A percentile compares a stretch with the other conserved stretches of the same genome.
These are phyloP conservation scores for Steatocranus sp. DNA, from an alignment of 2,797 vertebrate genomes.

Conservation along the genomic window DNA sequence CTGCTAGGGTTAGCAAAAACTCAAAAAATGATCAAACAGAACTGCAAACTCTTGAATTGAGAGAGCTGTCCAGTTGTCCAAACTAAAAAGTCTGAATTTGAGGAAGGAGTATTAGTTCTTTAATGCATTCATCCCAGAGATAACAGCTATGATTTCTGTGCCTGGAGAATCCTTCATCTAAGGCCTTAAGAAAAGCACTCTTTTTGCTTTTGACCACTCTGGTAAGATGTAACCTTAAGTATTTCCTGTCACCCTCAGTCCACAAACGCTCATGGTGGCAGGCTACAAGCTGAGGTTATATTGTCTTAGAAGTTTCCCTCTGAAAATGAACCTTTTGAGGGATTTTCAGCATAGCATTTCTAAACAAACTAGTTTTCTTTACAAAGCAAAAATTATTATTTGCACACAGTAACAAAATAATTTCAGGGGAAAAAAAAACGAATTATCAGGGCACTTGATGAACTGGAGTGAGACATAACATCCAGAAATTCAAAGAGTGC, in stretches of 20 bases:
- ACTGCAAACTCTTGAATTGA: slow-evolving; percentile 22
- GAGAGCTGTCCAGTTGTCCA: slow-evolving; percentile 36
- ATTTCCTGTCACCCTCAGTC: not conserved
- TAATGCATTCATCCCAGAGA: not conserved
- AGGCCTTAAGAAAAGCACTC: not conserved
- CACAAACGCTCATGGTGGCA: not conserved
- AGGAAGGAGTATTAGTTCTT: not conserved
- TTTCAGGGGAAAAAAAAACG: not conserved
- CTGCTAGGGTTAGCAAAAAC: slow-evolving; percentile 33
- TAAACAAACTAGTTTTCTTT: not conserved
- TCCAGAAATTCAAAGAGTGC: not conserved
- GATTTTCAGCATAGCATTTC: not conserved
- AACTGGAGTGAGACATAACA: not conserved
- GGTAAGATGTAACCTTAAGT: not conserved
- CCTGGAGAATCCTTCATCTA: slow-evolving; percentile 11
- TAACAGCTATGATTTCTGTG: slow-evolving; percentile 16
- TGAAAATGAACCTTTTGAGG: not conserved
- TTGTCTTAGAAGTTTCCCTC: not conserved
- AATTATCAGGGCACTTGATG: not conserved
- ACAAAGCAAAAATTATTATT: not conserved
- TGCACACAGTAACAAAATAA: not conserved
- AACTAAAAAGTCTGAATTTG: slow-evolving; percentile 29
- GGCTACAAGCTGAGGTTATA: not conserved
- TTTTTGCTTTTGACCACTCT: not conserved
- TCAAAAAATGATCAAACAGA: slow-evolving; percentile 52